Base-by-base conservation (phyloP, 1,140 invertebrate genomes). In the Notospermus geniculatus region DNA sequence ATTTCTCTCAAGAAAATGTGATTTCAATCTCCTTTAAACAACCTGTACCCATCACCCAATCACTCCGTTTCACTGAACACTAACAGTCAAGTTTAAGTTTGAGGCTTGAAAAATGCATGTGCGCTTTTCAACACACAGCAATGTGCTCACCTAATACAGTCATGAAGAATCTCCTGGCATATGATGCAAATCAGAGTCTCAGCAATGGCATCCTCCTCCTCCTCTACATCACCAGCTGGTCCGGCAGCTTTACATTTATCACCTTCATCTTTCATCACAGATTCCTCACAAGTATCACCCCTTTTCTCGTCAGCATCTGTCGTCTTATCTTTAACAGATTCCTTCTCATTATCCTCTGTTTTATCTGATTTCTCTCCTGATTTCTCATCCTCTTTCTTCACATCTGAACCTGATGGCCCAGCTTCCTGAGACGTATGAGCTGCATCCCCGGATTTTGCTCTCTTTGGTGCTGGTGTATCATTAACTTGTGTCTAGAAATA, bases 161-260 rank as follows among this genome's bases (percentile, higher is more conserved):
- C 75, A 68, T 80, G 70, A 30, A 80, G 67, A 9, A 80, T 63
- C 25, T 79, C 78, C 54, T 79, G 75, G 69, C 78, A 80, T 27
- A 80, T 80, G 30, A 65, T 73, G 68, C 78, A 80, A 1, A 66
- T 63, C 28, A 80, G 62, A 22, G 66, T 72, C 50, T 78, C 75
- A 13, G 71, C 71, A 39, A 80, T 70, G 17, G 70, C 73, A 69
- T 79, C 75, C 19, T 60, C 57, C 39, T 71, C 60, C 7, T 61
- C 53, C 5, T 29, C 22, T n/a, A n/a, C n/a, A n/a, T n/a, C n/a
- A n/a, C n/a, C n/a, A n/a, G n/a, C n/a, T n/a, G n/a, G n/a, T 5
- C 5, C 19, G 5, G 1, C 11, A 4, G 22, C 46, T 36, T 59
- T 29, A 39, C 1, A 7, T 2, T 53, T 32, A 19, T 41, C 30